Evolutionary conservation across 1,140 invertebrate species (phyloP).

Genomic region (Metopolophium dirhodum): DNA sequence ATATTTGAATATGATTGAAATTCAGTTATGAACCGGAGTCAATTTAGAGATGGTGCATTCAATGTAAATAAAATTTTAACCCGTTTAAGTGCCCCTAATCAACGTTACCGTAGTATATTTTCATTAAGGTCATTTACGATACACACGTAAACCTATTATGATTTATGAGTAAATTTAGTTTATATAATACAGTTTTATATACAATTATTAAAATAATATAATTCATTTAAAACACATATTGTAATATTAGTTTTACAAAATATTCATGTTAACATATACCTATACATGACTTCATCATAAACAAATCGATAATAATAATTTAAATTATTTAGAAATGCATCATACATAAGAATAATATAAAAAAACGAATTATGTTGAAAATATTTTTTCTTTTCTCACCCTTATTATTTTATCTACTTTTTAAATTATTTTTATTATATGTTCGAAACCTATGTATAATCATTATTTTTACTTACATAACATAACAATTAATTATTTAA

Average conservation of each 20-base stretch:
- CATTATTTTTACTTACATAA: neutral
- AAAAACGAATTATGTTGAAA: neutral
- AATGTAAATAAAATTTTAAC: constrained; percentile 17
- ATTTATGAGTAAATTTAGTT: neutral
- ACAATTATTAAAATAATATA: neutral
- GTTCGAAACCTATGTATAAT: neutral
- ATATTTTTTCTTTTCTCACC: neutral
- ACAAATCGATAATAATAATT: neutral
- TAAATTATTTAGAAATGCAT: neutral
- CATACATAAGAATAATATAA: neutral
- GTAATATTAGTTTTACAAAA: neutral
- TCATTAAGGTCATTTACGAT: constrained; percentile 17
- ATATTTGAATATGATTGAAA: neutral
- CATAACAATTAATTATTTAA: neutral
- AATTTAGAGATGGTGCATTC: neutral
- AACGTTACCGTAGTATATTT: neutral
- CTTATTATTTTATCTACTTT: neutral
- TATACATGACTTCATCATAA: neutral
- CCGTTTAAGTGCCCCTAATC: constrained; percentile 18
- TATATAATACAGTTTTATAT: neutral
- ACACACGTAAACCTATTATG: neutral
- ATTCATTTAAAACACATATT: neutral
- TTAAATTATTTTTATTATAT: neutral
- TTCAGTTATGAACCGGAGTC: neutral
- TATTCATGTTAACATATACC: neutral